Evolutionary conservation across 1,140 invertebrate genomes (phyloP).

Genomic region (Steinernema feltiae): DNA sequence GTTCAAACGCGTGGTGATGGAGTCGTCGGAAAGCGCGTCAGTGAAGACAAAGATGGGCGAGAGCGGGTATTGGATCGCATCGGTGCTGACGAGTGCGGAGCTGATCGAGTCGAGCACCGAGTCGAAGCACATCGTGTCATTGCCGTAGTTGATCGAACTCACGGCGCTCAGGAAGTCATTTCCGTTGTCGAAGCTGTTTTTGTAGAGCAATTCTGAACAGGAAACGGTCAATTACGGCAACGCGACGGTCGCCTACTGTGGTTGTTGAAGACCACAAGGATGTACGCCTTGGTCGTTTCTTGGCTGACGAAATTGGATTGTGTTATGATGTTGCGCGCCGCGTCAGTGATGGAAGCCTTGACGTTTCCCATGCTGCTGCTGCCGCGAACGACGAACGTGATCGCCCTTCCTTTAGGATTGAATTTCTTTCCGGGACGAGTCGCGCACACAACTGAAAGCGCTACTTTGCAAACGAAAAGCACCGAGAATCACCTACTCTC

Average conservation of each 20-base stretch:
- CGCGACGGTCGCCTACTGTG: background rate
- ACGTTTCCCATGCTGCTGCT: conserved; percentile 23
- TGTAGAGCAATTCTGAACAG: conserved; percentile 16
- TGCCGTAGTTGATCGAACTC: conserved; percentile 14
- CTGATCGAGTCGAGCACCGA: conserved; percentile 5
- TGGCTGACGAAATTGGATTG: background rate
- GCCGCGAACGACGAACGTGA: conserved; percentile 25
- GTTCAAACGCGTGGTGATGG: conserved; percentile 5
- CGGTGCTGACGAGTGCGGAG: background rate
- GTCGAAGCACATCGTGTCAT: conserved; percentile 26
- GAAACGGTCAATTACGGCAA: background rate
- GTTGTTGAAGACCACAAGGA: conserved; percentile 29
- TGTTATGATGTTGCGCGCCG: background rate
- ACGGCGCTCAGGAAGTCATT: conserved; percentile 12
- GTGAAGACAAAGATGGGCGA: conserved; percentile 34
- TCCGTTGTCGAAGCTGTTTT: conserved; percentile 15
- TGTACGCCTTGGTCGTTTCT: conserved; percentile 11
- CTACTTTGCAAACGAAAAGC: background rate
- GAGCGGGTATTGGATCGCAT: conserved; percentile 15
- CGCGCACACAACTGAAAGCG: conserved; percentile 3
- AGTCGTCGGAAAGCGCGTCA: conserved; percentile 25
- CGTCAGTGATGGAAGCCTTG: background rate
- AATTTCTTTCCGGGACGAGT: conserved; percentile 14
- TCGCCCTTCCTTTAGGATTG: background rate
- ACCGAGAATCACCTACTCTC: background rate